These are phyloP conservation scores for Onchidella celtica DNA, from an alignment of 2,888 invertebrate genomes.

Conservation along the genomic window DNA sequence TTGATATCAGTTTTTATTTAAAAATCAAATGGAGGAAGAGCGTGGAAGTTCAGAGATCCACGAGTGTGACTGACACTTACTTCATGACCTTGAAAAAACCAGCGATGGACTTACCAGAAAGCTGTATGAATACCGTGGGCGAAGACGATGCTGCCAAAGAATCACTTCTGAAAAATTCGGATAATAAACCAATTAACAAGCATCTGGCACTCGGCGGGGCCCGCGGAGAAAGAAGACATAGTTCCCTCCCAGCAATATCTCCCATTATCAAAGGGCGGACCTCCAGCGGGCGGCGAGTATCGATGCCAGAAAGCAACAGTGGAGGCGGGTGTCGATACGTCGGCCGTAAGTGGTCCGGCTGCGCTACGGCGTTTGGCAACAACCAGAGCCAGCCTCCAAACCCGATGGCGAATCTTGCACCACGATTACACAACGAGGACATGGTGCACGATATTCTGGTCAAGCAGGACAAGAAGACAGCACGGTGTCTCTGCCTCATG, in stretches of 20 bases:
- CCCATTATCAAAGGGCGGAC: constrained; percentile 45
- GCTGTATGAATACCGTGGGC: constrained; percentile 3
- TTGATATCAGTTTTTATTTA: constrained; percentile 68
- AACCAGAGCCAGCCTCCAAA: constrained; percentile 28
- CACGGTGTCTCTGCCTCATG: constrained; percentile 66
- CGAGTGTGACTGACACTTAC: constrained; percentile 61
- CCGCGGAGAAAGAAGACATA: constrained; percentile 40
- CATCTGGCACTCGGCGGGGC: constrained; percentile 32
- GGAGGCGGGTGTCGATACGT: constrained; percentile 50
- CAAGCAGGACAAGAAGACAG: constrained; percentile 71
- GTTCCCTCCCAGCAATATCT: constrained; percentile 40
- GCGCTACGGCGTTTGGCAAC: constrained; percentile 19
- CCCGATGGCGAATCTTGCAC: constrained; percentile 38
- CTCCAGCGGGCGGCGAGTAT: constrained; percentile 42
- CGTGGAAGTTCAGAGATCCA: constrained; percentile 68
- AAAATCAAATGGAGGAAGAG: constrained; percentile 69
- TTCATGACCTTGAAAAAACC: constrained; percentile 56
- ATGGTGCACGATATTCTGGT: constrained; percentile 68
- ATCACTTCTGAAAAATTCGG: constrained; percentile 21
- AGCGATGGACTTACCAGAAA: constrained; percentile 31
- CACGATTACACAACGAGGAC: constrained; percentile 58
- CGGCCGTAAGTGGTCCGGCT: constrained; percentile 54
- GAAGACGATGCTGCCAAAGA: constrained; percentile 37
- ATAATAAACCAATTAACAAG: constrained; percentile 41
- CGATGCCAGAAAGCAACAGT: constrained; percentile 45